Evolutionary conservation across 2,797 vertebrate species (phyloP).

Genomic region (Myioborus miniatus): DNA sequence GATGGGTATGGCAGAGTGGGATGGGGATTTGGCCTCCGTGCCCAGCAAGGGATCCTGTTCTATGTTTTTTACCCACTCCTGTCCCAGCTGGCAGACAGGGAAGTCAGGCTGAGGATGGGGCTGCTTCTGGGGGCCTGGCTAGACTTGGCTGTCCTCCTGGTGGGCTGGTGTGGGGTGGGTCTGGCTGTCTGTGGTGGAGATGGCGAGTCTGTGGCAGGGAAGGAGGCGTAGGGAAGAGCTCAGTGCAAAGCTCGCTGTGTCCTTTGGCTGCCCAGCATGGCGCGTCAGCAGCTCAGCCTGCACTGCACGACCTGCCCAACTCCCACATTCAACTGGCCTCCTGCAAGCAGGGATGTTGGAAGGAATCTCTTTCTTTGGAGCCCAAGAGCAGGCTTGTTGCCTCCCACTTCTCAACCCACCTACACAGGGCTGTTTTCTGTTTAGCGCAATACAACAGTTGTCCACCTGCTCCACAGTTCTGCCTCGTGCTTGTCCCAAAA

Average conservation of each 20-base stretch:
- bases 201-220: not conserved
- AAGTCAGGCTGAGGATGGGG: not conserved
- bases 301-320: rapidly evolving
- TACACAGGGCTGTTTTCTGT: not conserved
- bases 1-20: rapidly evolving
- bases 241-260: rapidly evolving
- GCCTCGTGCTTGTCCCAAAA: not conserved
- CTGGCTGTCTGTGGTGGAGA: not conserved
- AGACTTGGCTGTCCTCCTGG: rapidly evolving
- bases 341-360: not conserved
- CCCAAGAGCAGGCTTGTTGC: not conserved
- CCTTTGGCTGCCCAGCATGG: not conserved
- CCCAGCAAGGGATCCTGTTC: not conserved
- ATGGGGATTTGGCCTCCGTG: not conserved
- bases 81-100: not conserved
- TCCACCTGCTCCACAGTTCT: not conserved
- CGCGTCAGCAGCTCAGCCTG: not conserved
- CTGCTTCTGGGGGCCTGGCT: rapidly evolving
- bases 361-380: not conserved
- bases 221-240: not conserved
- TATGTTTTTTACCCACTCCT: not conserved
- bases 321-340: not conserved
- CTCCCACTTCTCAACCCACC: not conserved
- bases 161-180: not conserved
- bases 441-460: not conserved